A percentile compares a stretch with the other conserved stretches of the same genome.
phyloP scores from a whole-genome alignment of 1,140 invertebrate species.

The Teleopsis dalmanni region DNA sequence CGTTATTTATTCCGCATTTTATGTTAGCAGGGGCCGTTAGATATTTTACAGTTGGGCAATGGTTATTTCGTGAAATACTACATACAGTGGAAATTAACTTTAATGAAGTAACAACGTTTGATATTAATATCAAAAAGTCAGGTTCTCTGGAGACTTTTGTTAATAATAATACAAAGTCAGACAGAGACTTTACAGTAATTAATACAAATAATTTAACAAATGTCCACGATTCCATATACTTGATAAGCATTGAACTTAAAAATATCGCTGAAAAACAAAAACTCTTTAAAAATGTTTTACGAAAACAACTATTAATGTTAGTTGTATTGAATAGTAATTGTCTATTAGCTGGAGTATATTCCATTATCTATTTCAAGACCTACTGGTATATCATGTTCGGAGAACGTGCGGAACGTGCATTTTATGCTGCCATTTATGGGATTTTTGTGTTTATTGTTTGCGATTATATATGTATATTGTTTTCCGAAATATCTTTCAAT shows the following conservation, averaged over 20 bases:
- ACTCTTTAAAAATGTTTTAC: constrained; percentile 13
- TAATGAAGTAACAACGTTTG: no score
- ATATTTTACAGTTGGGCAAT: constrained; percentile 20
- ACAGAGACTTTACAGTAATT: no score
- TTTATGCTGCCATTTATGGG: constrained; percentile 28
- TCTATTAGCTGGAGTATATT: constrained; percentile 22
- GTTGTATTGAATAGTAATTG: constrained; percentile 27
- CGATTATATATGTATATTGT: constrained; percentile 25
- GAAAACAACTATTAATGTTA: constrained; percentile 22
- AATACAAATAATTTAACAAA: no score
- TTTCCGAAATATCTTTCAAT: constrained; percentile 13
- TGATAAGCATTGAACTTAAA: no score
- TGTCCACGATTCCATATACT: no score
- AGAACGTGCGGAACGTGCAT: constrained; percentile 20
- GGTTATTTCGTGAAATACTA: constrained; percentile 16
- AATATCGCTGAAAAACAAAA: constrained; percentile 4
- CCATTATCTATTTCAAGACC: constrained; percentile 20
- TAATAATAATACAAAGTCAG: no score
- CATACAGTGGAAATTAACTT: no score
- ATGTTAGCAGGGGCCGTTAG: constrained; percentile 23
- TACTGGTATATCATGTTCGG: constrained; percentile 29
- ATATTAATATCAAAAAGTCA: no score
- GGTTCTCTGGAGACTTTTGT: no score
- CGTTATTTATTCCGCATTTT: constrained; percentile 30
- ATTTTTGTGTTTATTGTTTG: constrained; percentile 32